Conservation (phyloP, 2,797 vertebrate species). For the Chaunax sp. region DNA sequence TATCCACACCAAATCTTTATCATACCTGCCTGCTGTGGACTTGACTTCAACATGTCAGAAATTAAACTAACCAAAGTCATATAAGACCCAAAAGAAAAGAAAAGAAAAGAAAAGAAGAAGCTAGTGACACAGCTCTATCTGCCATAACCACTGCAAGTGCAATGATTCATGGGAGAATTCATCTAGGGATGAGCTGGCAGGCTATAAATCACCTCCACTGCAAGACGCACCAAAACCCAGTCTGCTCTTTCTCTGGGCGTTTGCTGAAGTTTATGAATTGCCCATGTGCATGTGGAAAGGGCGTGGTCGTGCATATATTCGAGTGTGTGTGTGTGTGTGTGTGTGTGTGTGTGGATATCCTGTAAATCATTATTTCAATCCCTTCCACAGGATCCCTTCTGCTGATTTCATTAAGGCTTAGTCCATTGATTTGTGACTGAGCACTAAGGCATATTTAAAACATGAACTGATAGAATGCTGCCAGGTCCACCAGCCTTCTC, state of each 20-base stretch:
- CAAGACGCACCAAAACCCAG: slow-evolving; percentile 52
- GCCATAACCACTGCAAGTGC: slow-evolving; percentile 70
- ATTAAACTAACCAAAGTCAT: slow-evolving; percentile 45
- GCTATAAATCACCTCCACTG: slow-evolving; percentile 76
- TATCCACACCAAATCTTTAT: slow-evolving; percentile 3
- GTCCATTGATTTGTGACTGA: slow-evolving; percentile 63
- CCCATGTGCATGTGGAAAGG: slow-evolving; percentile 19
- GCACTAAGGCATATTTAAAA: slow-evolving; percentile 65
- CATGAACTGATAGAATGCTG: slow-evolving; percentile 53
- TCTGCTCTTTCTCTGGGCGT: slow-evolving; percentile 38
- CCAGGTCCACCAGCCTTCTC: slow-evolving; percentile 3
- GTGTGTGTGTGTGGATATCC: slow-evolving; percentile 16
- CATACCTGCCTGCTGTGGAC: background rate
- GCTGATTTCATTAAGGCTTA: slow-evolving; percentile 42
- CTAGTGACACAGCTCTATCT: slow-evolving; percentile 61
- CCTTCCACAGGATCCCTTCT: slow-evolving; percentile 46
- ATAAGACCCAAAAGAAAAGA: background rate
- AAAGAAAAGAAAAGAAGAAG: slow-evolving; percentile 41
- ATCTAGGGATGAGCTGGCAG: slow-evolving; percentile 66
- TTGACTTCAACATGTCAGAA: background rate
- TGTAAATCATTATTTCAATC: slow-evolving; percentile 68
- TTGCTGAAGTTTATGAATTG: slow-evolving; percentile 58
- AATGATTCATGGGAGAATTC: slow-evolving; percentile 80
- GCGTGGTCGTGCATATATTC: slow-evolving; percentile 35
- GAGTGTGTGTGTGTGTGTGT: slow-evolving; percentile 15